Conservation (phyloP, 2,797 vertebrate genomes). For the Danio jaintianensis region DNA sequence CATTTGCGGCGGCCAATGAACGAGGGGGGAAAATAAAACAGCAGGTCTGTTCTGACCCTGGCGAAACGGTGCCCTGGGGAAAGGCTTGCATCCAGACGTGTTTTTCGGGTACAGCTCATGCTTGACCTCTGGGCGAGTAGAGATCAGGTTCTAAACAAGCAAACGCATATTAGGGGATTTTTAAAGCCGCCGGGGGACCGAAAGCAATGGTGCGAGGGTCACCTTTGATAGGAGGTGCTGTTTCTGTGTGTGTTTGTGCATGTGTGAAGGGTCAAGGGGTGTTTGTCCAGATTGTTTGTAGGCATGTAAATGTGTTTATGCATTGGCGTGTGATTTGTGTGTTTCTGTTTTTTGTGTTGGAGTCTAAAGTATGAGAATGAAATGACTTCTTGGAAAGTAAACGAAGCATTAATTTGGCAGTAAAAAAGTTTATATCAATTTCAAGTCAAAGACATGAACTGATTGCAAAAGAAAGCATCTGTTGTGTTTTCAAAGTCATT, state of each 20-base stretch:
- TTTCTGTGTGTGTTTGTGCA: slow-evolving; percentile 19
- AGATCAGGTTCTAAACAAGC: slow-evolving; percentile 53
- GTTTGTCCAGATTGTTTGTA: slow-evolving; percentile 29
- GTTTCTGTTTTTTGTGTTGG: slow-evolving; percentile 5
- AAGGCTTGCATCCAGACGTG: slow-evolving; percentile 34
- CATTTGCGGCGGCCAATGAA: background rate
- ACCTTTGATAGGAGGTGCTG: slow-evolving; percentile 24
- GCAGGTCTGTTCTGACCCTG: slow-evolving; percentile 47
- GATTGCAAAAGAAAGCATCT: background rate
- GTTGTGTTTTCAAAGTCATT: background rate
- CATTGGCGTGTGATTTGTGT: slow-evolving; percentile 10
- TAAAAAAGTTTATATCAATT: background rate
- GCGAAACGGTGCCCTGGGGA: slow-evolving; percentile 14
- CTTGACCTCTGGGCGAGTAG: slow-evolving; percentile 33
- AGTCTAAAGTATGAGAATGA: background rate
- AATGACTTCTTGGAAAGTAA: background rate
- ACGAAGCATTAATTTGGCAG: background rate
- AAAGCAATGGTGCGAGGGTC: slow-evolving; percentile 23
- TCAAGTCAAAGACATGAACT: background rate
- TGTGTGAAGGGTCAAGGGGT: slow-evolving; percentile 16
- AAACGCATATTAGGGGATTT: slow-evolving; percentile 40
- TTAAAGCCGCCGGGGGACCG: slow-evolving; percentile 24
- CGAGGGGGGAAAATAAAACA: slow-evolving; percentile 44
- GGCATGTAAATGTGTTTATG: slow-evolving; percentile 23
- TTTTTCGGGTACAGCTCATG: slow-evolving; percentile 30